These are phyloP conservation scores for Contarinia nasturtii DNA, from an alignment of 1,140 invertebrate genomes.

Conservation along the genomic window DNA sequence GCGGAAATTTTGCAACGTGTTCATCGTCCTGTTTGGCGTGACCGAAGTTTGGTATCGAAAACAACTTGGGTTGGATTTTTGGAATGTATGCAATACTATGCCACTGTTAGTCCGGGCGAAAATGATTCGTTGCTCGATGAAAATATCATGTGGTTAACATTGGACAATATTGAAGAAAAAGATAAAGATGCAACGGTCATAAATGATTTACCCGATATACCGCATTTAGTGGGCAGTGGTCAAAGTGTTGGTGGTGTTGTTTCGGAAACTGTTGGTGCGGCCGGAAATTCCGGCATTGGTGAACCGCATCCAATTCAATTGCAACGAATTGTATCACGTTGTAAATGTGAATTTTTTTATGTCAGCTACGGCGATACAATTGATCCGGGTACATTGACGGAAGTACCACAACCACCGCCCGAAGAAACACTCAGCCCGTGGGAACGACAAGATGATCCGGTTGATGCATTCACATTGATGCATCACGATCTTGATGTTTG, in stretches of 20 bases:
- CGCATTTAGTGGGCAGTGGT: conserved; percentile 81
- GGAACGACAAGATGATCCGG: conserved; percentile 63
- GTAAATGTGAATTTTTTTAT: conserved; percentile 96
- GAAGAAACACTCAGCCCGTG: conserved; percentile 48
- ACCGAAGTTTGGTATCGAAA: conserved; percentile 75
- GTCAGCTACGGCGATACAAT: conserved; percentile 79
- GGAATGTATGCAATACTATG: conserved; percentile 98
- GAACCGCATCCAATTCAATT: conserved; percentile 38
- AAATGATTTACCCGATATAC: conserved; percentile 59
- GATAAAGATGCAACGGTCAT: conserved; percentile 69
- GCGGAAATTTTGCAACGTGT: conserved; percentile 81
- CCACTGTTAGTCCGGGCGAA: conserved; percentile 76
- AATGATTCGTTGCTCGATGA: conserved; percentile 51
- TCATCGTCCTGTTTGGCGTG: conserved; percentile 82
- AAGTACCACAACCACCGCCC: conserved; percentile 43
- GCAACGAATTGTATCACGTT: conserved; percentile 89
- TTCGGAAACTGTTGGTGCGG: conserved; percentile 74
- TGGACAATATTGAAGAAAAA: conserved; percentile 81
- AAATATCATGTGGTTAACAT: conserved; percentile 88
- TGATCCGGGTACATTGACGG: conserved; percentile 40
- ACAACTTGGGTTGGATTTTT: conserved; percentile 88
- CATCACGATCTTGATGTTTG: conserved; percentile 96
- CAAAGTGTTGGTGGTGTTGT: conserved; percentile 92
- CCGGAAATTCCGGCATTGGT: conserved; percentile 30
- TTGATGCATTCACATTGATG: conserved; percentile 94